These are phyloP conservation scores for Dryocosmus kuriphilus DNA, from an alignment of 2,888 invertebrate genomes.

Conservation along the genomic window DNA sequence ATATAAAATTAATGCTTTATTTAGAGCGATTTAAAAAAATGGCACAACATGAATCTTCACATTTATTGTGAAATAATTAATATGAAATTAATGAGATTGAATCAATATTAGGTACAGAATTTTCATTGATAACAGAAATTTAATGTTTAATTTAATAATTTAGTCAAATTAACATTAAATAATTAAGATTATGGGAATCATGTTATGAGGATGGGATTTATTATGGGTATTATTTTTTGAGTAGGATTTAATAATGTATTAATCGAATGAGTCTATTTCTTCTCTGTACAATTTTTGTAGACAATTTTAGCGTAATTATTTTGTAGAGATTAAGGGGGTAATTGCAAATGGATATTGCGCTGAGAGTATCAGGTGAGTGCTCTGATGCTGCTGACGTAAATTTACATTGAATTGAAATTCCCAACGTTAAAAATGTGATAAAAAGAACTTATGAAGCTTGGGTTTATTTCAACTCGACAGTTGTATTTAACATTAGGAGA, in stretches of 20 bases:
- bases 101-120: too few species aligned
- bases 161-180: neutral
- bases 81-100: too few species aligned
- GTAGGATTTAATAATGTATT: neutral
- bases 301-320: conserved; percentile 6
- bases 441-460: neutral
- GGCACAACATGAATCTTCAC: neutral
- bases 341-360: conserved; percentile 14
- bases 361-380: conserved; percentile 16
- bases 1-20: neutral
- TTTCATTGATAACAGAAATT: neutral
- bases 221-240: neutral
- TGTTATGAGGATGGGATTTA: too few species aligned
- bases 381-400: neutral
- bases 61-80: neutral
- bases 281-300: neutral
- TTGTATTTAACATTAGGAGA: too few species aligned
- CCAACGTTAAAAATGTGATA: neutral
- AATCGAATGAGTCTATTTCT: neutral
- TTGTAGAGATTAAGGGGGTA: conserved; percentile 15
- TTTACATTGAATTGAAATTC: neutral
- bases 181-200: neutral
- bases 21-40: neutral
- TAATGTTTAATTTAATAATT: neutral
- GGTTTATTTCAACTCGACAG: too few species aligned